Evolutionary conservation across 1,140 invertebrate species (phyloP).

Genomic region (Periplaneta americana): DNA sequence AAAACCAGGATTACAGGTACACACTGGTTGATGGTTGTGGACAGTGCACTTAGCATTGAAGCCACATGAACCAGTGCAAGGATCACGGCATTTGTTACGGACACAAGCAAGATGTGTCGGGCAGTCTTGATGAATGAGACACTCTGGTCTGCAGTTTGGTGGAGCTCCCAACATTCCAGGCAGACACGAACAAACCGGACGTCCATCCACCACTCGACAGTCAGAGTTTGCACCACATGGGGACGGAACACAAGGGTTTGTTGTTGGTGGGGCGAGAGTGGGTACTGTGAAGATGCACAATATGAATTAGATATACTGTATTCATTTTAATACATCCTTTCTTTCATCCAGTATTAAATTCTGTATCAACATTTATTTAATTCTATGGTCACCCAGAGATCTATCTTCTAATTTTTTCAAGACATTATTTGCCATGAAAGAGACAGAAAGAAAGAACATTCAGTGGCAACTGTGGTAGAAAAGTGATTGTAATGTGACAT

Average conservation of each 20-base stretch:
- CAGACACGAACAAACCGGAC: conserved; percentile 70
- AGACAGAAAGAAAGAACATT: too few species aligned
- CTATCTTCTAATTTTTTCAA: too few species aligned
- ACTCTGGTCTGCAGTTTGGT: conserved; percentile 70
- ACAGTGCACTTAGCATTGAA: conserved; percentile 73
- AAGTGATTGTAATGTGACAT: too few species aligned
- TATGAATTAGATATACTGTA: too few species aligned
- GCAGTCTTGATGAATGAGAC: conserved; percentile 74
- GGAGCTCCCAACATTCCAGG: conserved; percentile 77
- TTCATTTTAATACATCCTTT: too few species aligned
- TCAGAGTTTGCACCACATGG: conserved; percentile 78
- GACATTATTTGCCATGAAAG: too few species aligned
- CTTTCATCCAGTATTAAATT: too few species aligned
- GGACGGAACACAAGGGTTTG: conserved; percentile 68
- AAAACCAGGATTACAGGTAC: conserved; percentile 65
- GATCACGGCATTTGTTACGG: conserved; percentile 68
- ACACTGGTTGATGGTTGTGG: conserved; percentile 71
- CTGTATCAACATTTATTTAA: too few species aligned
- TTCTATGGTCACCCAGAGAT: too few species aligned
- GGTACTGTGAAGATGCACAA: not conserved
- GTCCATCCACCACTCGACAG: conserved; percentile 60
- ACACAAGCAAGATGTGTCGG: conserved; percentile 70
- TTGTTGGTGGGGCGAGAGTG: conserved; percentile 27
- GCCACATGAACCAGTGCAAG: conserved; percentile 77
- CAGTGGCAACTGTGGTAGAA: too few species aligned